Evolutionary conservation across 1,140 invertebrate species (phyloP), one percentile per base, ranked within the genome.

Genomic region (Diabrotica virgifera): DNA sequence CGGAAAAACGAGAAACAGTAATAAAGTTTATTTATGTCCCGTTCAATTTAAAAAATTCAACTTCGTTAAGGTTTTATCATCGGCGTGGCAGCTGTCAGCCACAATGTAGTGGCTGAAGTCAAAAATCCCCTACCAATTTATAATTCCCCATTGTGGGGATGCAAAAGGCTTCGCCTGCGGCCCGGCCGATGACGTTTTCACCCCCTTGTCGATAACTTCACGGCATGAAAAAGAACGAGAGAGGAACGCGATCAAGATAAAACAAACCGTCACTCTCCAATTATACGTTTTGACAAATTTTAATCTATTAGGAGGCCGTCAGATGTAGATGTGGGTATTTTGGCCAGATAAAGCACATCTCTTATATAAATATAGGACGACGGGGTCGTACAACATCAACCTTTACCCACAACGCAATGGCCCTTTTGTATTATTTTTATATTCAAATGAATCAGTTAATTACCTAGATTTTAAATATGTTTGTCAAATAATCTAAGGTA

Each of bases 101-200:
- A 70, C 75, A 76, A 76, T 74, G 74, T 74, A 70, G 74, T 69
- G 74, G 72, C 72, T 74, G 62, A 64, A 74, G 69, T 75, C 73
- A 72, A 75, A 74, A 72, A 74, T 72, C 72, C 68, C 70, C 73
- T 70, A 68, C 65, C 70, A 72, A 71, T 72, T 74, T 74, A 72
- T 70, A 74, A 72, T 71, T 72, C 73, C 71, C 71, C 66, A 65
- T 68, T 68, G 67, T 66, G 56, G 58, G 62, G 69, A 37, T 52
- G 59, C 55, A 57, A 55, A 55, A 57, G 59, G 56, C 56, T 36
- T 46, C 63, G 36, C 35, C 51, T 61, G 58, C 51, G 62, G 52
- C 51, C 62, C 51, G 62, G 51, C 40, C 60, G n/a, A 53, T 50
- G 62, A 60, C 63, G 54, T 60, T 59, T 59, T 65, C 40, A 55